Conservation (phyloP, 2,797 vertebrate genomes). For the Tamandua tetradactyla region DNA sequence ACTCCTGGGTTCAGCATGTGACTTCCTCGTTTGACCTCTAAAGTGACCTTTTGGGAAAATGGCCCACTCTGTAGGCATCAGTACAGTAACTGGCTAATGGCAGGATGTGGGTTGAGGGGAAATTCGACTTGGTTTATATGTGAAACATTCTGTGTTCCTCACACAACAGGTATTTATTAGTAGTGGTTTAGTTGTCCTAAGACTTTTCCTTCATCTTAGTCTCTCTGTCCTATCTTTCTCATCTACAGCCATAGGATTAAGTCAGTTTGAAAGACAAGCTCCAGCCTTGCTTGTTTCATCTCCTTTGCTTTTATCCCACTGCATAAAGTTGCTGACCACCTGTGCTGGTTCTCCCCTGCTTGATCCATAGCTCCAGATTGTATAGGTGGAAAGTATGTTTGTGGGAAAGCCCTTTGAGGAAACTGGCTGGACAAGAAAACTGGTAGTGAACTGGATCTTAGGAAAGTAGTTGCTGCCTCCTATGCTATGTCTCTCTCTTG, state of each 20-base stretch:
- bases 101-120: background rate
- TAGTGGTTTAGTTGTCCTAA: background rate
- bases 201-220: background rate
- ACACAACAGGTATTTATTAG: constrained; percentile 38
- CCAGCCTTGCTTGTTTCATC: background rate
- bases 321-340: background rate
- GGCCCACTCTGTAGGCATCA: background rate
- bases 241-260: background rate
- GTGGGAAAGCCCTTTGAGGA: constrained; percentile 13
- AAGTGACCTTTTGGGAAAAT: background rate
- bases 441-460: background rate
- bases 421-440: background rate
- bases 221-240: background rate
- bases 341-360: background rate
- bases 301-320: background rate
- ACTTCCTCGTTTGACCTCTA: constrained; percentile 7
- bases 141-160: constrained; percentile 25
- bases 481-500: background rate
- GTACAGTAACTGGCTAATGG: background rate
- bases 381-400: constrained; percentile 5
- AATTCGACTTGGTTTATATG: constrained; percentile 14
- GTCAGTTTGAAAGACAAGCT: background rate
- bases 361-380: background rate
- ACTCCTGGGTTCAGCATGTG: background rate
- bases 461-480: background rate